A percentile compares a stretch with the other conserved stretches of the same genome.
phyloP scores from a whole-genome alignment of 2,113 vertebrate species.

The Antennarius striatus region DNA sequence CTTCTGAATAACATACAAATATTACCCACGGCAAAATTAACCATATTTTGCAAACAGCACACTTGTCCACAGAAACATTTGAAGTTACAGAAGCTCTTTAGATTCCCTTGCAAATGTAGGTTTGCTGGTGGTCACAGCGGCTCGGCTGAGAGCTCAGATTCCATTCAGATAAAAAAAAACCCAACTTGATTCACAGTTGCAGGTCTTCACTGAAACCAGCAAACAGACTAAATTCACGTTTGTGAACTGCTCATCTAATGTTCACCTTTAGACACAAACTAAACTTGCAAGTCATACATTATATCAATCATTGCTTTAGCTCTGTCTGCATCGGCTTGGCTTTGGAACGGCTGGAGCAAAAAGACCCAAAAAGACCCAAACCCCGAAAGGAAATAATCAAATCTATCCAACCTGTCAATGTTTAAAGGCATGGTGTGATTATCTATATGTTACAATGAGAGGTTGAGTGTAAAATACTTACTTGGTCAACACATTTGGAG shows the following conservation, averaged over 20 bases:
- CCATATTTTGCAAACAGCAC: conserved; percentile 21
- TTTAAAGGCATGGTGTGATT: no score
- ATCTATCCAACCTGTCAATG: no score
- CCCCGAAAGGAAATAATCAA: no score
- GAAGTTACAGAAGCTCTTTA: conserved; percentile 57
- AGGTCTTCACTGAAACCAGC: background rate
- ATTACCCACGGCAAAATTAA: conserved; percentile 13
- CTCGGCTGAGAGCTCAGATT: conserved; percentile 38
- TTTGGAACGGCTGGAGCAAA: background rate
- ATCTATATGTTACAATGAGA: no score
- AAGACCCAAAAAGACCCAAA: no score
- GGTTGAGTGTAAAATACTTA: no score
- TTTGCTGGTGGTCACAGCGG: conserved; percentile 47
- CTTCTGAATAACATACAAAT: conserved; percentile 28
- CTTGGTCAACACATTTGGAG: no score
- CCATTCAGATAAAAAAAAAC: conserved; percentile 35
- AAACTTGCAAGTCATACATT: background rate
- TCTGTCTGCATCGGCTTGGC: background rate
- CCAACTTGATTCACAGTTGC: background rate
- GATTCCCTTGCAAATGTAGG: conserved; percentile 62
- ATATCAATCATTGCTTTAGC: background rate
- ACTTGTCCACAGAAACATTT: conserved; percentile 26
- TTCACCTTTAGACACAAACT: conserved; percentile 18
- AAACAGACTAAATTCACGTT: conserved; percentile 14
- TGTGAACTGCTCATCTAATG: conserved; percentile 1